Evolutionary conservation across 2,888 invertebrate genomes (phyloP), one percentile per base, ranked within the genome.

Genomic region (Allacma fusca): DNA sequence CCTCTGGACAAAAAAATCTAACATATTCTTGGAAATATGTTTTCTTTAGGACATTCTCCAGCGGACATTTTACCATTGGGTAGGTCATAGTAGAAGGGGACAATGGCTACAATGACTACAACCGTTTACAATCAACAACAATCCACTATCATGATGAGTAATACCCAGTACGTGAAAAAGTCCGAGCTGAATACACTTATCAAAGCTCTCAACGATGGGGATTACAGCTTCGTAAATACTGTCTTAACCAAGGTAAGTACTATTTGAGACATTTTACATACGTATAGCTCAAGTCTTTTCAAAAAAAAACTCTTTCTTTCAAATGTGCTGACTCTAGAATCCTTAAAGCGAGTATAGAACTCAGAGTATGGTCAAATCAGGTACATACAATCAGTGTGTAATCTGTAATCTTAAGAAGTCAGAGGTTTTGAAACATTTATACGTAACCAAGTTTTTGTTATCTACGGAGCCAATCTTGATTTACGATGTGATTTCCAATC

Each of bases 111-210:
- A 0, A 70, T 70, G 24, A 76, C 76, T 13, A 76, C 76, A 9
- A 76, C 76, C 19, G 64, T 76, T 9, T 76, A 34, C 64, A 70
- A 76, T 28, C 76, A 76, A 43, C 76, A 76, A 24, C 74, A 74
- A 19, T 34, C 69, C 44, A 76, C 76, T 13, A 70, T 76, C n/a
- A 70, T 62, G n/a, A 76, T 76, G 76, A 76, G 70, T 43, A 76
- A 76, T 40, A 43, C 40, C 1, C 69, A 43, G 13, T 75, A 67
- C 24, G 26, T 59, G 16, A 76, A 76, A 28, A 57, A 64, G 26
- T 62, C 70, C 19, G 76, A 76, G n/a, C 62, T 76, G n/a, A 76
- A 29, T 24, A n/a, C 16, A 16, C 44, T 76, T 1, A 64, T 76
- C 40, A 76, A 69, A 23, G 62, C 62, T 23, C 64, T 76, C 13